Base-by-base conservation (phyloP, 2,113 vertebrate genomes). In the Psettodes erumei region DNA sequence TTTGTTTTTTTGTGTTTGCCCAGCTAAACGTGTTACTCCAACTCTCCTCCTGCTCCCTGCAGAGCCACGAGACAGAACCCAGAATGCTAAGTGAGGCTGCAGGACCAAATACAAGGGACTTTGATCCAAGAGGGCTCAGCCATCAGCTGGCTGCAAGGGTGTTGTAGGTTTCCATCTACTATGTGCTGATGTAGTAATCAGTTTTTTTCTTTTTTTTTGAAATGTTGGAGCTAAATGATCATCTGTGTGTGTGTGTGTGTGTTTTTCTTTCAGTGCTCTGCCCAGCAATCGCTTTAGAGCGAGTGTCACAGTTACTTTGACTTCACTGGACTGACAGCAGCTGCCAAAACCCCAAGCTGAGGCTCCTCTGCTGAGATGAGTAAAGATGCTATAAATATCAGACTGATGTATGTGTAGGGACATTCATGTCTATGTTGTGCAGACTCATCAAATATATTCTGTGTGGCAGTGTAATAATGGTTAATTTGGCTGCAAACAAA, bases 111-210 rank as follows among this genome's bases (percentile, higher is more conserved):
- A 73, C 70, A 38, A 27, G 32, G 77, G 65, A 70, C 47, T 71
- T 70, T 54, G 73, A 77, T 79, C 68, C 79, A 71, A 68, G 42
- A 33, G 63, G 68, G 71, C 74, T 86, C 75, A 75, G 64, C 67
- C 62, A 64, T 81, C 86, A 74, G 71, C 76, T 67, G 76, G 73
- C 61, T 78, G 21, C 27, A 55, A 73, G 37, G 62, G 28, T 82
- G 71, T 62, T 27, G 25, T 54, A 66, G 67, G 61, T 62, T 64
- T 77, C 6, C 33, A 42, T 21, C 68, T 43, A 55, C 51, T 56
- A 32, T 71, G 65, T 70, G 74, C 42, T 66, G 35, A 82, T 50
- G 62, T 58, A 59, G 66, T 87, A 55, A 79, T 85, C 69, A 54
- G 64, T 64, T 8, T 28, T 45, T 51, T 59, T 43, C 51, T 61